Evolutionary conservation across 2,888 invertebrate species (phyloP), one percentile per base, ranked within the genome.

Genomic region (Apoda limacodes): DNA sequence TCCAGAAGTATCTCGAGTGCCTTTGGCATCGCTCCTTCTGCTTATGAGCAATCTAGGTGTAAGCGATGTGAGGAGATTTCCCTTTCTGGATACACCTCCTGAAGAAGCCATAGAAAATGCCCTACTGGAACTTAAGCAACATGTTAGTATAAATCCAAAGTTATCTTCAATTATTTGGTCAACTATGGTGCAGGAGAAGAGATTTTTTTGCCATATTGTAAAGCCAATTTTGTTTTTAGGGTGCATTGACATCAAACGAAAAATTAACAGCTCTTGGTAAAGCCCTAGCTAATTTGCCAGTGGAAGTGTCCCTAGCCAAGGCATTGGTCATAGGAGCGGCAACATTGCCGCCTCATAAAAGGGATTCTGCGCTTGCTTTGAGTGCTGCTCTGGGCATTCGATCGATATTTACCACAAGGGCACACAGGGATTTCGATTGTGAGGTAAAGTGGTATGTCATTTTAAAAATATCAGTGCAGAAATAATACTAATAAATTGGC

Each of bases 41-140:
- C 88, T 94, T 58, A 95, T 99, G 95, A 88, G 95, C 30, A 89
- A 96, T 0, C 87, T 99, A 80, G 98, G 98, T 0, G 83, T 99
- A 30, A 92, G 88, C 24, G 93, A 98, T 72, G 90, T 93, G 3
- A 83, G 95, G 31, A 83, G 89, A 47, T 99, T 99, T 72, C 98
- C 98, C 0, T 99, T 98, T 57, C 83, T 99, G 32, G 98, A 99
- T 66, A 85, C 93, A n/a, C 99, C 98, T 1, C 85, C 89, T 1
- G 75, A 85, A 6, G 88, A 90, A 23, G 90, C 89, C 23, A 83
- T 99, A 24, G 96, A 97, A 57, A 92, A 92, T 55, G 89, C 96
- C 0, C 82, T 99, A 39, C 67, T 90, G 32, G 89, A 90, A 31
- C 76, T 98, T 13, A 95, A 95, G 63, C 93, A 93, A 54, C 93